Evolutionary conservation across 2,113 vertebrate species (phyloP).

Genomic region (Salminus brasiliensis): DNA sequence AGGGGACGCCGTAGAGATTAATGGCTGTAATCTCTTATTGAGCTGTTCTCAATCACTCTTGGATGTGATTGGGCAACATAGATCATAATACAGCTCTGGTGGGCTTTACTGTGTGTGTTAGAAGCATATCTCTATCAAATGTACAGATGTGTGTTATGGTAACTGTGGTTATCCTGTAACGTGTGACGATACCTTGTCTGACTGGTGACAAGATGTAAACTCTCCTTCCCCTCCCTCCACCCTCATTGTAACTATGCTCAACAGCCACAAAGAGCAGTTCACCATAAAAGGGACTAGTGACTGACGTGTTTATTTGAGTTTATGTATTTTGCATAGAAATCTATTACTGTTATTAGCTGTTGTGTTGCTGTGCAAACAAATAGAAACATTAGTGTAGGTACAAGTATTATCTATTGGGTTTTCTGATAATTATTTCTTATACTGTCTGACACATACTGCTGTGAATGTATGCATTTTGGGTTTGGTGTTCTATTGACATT

Average conservation of each 20-base stretch:
- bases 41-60: neutral
- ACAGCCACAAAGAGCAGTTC: too few relatives aligned
- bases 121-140: too few relatives aligned
- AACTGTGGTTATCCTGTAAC: neutral
- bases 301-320: neutral
- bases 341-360: neutral
- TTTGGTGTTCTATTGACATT: too few relatives aligned
- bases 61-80: neutral
- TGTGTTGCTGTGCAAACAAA: neutral
- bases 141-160: too few relatives aligned
- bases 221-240: too few relatives aligned
- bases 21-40: constrained; percentile 6
- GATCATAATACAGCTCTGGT: neutral
- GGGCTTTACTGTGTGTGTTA: neutral
- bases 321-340: too few relatives aligned
- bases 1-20: neutral
- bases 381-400: neutral
- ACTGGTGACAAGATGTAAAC: too few relatives aligned
- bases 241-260: too few relatives aligned
- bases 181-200: too few relatives aligned
- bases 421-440: too few relatives aligned
- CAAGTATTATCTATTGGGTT: neutral
- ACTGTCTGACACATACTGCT: too few relatives aligned
- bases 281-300: too few relatives aligned
- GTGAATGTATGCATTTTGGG: neutral